These are phyloP conservation scores for Drosophila silvestris DNA, from an alignment of 2,888 invertebrate species.

Conservation along the genomic window DNA sequence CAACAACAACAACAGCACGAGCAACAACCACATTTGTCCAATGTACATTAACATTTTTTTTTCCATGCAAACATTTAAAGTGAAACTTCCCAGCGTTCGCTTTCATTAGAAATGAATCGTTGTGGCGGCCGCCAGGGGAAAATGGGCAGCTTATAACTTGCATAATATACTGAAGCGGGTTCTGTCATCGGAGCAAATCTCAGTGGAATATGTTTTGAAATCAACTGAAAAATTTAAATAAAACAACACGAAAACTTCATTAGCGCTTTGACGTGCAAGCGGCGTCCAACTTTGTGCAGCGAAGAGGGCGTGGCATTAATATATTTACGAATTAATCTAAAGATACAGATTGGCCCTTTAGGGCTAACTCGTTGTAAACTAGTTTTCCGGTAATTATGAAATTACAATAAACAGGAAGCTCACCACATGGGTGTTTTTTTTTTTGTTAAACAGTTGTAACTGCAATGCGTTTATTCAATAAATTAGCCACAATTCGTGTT, in stretches of 20 bases:
- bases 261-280: conserved; percentile 49
- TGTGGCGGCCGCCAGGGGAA: not conserved
- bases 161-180: conserved; percentile 51
- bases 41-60: conserved; percentile 73
- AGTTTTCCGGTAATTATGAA: conserved; percentile 67
- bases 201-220: conserved; percentile 29
- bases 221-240: not conserved
- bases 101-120: conserved; percentile 76
- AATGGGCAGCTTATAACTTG: conserved; percentile 30
- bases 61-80: conserved; percentile 67
- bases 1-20: conserved; percentile 7
- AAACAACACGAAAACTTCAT: conserved; percentile 68
- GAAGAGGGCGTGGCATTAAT: conserved; percentile 49
- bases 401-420: conserved; percentile 70
- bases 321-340: conserved; percentile 63
- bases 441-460: conserved; percentile 6
- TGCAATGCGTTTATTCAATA: conserved; percentile 32
- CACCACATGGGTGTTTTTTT: conserved; percentile 28
- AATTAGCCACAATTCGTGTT: conserved; percentile 44
- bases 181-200: conserved; percentile 47
- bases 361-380: conserved; percentile 50
- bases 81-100: conserved; percentile 74
- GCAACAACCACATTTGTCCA: conserved; percentile 66
- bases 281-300: conserved; percentile 7
- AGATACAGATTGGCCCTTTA: conserved; percentile 35